Evolutionary conservation across 2,888 invertebrate genomes (phyloP).

Genomic region (Hesperia comma): DNA sequence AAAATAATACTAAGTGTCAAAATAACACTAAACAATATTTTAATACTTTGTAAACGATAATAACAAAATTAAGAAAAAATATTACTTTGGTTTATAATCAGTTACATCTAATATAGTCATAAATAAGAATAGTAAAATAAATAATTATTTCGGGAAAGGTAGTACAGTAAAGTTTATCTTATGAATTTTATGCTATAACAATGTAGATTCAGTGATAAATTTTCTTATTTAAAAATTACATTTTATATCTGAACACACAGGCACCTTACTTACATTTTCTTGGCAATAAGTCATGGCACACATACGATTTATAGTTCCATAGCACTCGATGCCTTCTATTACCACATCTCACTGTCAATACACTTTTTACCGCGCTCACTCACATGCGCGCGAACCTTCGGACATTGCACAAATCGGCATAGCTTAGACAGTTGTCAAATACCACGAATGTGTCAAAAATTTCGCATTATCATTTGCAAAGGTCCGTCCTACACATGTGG

Average conservation of each 20-base stretch:
- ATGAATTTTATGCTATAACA: constrained; percentile 27
- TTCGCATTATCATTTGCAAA: too few relatives aligned
- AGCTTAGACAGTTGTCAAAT: too few relatives aligned
- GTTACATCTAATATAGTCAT: constrained; percentile 51
- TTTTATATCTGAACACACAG: constrained; percentile 77
- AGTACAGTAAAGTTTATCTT: constrained; percentile 15
- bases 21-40: constrained; percentile 55
- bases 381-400: too few relatives aligned
- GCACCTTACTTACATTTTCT: constrained; percentile 73
- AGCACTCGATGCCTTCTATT: constrained; percentile 47
- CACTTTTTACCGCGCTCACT: too few relatives aligned
- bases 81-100: constrained; percentile 76
- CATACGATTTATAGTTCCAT: constrained; percentile 43
- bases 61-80: constrained; percentile 50
- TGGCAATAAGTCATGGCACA: constrained; percentile 78
- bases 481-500: too few relatives aligned
- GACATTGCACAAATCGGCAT: too few relatives aligned
- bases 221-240: constrained; percentile 54
- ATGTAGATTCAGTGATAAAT: constrained; percentile 35
- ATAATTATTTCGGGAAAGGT: constrained; percentile 15
- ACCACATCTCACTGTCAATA: constrained; percentile 8
- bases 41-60: constrained; percentile 37
- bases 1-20: constrained; percentile 68
- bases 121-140: constrained; percentile 24
- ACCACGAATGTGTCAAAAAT: too few relatives aligned